Evolutionary conservation across 1,140 invertebrate species (phyloP).

Genomic region (Caerostris darwini): DNA sequence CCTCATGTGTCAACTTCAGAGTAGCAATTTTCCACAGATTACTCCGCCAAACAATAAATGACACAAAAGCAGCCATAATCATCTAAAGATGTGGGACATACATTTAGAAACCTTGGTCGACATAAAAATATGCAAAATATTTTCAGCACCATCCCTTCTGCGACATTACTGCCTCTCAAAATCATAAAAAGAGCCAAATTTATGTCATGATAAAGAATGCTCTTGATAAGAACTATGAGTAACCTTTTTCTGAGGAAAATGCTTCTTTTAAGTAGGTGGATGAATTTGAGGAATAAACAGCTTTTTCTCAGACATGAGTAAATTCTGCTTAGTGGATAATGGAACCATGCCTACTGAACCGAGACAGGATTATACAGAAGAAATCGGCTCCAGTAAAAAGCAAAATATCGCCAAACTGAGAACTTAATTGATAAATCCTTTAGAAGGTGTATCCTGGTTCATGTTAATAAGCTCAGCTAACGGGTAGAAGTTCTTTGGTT

Average conservation of each 20-base stretch:
- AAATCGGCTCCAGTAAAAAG: neutral
- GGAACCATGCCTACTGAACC: constrained; percentile 37
- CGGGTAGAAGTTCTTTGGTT: no score
- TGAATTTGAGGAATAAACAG: constrained; percentile 36
- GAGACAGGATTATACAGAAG: constrained; percentile 18
- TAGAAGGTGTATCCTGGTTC: no score
- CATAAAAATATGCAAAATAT: neutral
- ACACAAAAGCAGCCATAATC: neutral
- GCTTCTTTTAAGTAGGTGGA: neutral
- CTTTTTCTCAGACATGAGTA: constrained; percentile 36
- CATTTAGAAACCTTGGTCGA: neutral
- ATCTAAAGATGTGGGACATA: neutral
- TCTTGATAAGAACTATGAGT: neutral
- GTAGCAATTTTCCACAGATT: neutral
- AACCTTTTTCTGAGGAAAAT: neutral
- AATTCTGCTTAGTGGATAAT: constrained; percentile 54
- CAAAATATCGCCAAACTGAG: neutral
- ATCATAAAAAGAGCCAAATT: constrained; percentile 32
- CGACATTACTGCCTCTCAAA: neutral
- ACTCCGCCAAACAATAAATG: neutral
- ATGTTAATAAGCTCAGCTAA: no score
- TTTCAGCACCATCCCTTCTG: neutral
- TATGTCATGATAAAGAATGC: constrained; percentile 10
- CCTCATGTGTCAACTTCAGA: neutral
- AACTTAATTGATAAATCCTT: neutral